phyloP scores from a whole-genome alignment of 2,113 vertebrate genomes.

The Ophthalmolycus amberensis region DNA sequence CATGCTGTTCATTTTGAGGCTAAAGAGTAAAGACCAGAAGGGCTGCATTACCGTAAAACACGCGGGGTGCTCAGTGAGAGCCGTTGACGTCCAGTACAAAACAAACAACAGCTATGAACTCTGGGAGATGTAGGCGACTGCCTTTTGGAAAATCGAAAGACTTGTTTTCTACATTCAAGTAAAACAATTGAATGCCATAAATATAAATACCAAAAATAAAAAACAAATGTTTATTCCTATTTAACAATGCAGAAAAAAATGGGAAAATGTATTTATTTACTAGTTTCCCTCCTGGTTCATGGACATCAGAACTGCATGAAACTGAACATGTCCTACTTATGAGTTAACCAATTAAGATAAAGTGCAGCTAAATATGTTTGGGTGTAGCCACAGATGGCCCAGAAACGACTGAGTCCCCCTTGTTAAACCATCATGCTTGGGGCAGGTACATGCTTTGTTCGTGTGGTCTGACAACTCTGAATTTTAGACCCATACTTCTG shows the following conservation, averaged over 20 bases:
- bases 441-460: too few species aligned
- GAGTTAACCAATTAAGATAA: neutral
- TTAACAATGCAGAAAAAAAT: neutral
- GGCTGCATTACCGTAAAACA: slow-evolving; percentile 20
- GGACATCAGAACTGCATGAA: too few species aligned
- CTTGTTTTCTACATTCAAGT: neutral
- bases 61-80: neutral
- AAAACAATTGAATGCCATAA: neutral
- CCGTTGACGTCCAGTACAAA: neutral
- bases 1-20: slow-evolving; percentile 6
- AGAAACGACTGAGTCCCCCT: neutral
- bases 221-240: too few species aligned
- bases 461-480: neutral
- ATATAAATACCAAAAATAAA: neutral
- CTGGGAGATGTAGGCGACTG: slow-evolving; percentile 71
- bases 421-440: neutral
- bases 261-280: neutral
- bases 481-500: neutral
- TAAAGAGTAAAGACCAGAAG: neutral
- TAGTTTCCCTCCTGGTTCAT: neutral
- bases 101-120: slow-evolving; percentile 23
- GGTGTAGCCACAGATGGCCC: neutral
- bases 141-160: neutral
- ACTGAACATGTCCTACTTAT: neutral
- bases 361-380: too few species aligned